These are phyloP conservation scores for Grus americana DNA, from an alignment of 2,113 vertebrate genomes.

Conservation along the genomic window DNA sequence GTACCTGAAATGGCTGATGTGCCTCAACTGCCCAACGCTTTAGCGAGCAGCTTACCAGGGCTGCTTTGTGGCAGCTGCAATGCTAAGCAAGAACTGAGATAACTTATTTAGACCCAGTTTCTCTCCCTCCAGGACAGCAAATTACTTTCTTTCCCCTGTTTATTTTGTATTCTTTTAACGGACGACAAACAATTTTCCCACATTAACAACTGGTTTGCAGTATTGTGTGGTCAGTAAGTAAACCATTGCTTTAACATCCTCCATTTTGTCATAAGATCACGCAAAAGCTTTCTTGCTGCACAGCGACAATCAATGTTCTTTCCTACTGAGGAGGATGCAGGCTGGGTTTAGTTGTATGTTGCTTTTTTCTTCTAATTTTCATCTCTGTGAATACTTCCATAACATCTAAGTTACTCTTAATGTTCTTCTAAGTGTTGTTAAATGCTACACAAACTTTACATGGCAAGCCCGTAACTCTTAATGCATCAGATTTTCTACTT, in stretches of 20 bases:
- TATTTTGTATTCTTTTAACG: neutral
- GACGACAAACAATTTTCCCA: neutral
- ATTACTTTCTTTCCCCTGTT: neutral
- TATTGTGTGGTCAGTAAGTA: neutral
- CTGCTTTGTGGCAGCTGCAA: neutral
- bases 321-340: neutral
- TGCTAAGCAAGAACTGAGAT: neutral
- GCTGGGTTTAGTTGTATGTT: neutral
- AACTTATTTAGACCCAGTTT: neutral
- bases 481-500: conserved; percentile 53
- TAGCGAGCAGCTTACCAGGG: neutral
- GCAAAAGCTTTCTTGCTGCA: neutral
- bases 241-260: neutral
- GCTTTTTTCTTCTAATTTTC: neutral
- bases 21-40: neutral
- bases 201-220: neutral
- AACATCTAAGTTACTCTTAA: conserved; percentile 49
- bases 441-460: conserved; percentile 63
- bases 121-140: neutral
- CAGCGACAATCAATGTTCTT: neutral
- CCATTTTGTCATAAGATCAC: neutral
- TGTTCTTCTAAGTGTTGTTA: conserved; percentile 53
- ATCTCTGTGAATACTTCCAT: conserved; percentile 14
- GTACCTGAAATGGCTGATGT: neutral
- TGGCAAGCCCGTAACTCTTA: conserved; percentile 42